These are phyloP conservation scores for Neolamprologus variostigma DNA, from an alignment of 2,113 vertebrate genomes.

Conservation along the genomic window DNA sequence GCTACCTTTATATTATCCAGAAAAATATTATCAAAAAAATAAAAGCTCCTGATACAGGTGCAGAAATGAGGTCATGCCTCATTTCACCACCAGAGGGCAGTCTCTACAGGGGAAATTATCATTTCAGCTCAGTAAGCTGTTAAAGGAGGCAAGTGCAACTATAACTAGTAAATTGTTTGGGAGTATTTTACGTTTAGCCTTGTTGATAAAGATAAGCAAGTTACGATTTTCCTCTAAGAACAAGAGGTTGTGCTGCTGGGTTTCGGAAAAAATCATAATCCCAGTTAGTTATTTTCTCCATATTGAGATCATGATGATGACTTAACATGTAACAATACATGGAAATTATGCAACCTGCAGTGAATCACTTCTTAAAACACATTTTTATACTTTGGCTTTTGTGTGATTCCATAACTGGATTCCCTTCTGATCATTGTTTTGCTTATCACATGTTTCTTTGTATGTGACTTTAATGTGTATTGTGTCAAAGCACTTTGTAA, in stretches of 20 bases:
- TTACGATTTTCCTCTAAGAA: neutral
- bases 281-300: neutral
- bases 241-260: rapidly evolving
- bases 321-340: neutral
- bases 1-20: neutral
- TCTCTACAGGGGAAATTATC: neutral
- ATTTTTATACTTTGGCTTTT: neutral
- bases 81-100: neutral
- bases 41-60: neutral
- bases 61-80: neutral
- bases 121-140: neutral
- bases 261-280: neutral
- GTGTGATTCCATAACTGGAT: neutral
- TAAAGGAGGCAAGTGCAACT: neutral
- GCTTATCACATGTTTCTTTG: rapidly evolving
- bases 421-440: rapidly evolving
- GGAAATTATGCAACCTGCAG: rapidly evolving
- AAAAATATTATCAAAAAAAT: neutral
- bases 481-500: neutral
- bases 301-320: neutral
- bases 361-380: neutral
- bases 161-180: neutral
- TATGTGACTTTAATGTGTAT: neutral
- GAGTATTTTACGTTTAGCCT: neutral
- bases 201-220: neutral